Evolutionary conservation across 2,888 invertebrate species (phyloP).

Genomic region (Chromoteleia sp.): DNA sequence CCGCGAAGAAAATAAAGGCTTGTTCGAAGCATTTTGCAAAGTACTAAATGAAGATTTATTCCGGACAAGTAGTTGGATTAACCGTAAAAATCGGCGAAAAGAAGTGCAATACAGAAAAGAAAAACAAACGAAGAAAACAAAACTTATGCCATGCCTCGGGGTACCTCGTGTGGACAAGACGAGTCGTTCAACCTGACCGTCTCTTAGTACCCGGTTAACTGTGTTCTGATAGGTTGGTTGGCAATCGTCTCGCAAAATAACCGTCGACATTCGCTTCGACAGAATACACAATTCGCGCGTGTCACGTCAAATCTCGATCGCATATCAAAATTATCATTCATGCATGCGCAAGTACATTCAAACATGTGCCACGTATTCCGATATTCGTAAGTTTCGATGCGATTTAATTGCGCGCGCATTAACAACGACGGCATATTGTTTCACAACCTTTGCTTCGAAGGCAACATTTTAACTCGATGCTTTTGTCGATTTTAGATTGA

Average conservation of each 20-base stretch:
- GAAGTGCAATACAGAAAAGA: conserved; percentile 62
- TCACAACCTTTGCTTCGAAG: no score
- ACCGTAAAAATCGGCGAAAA: conserved; percentile 77
- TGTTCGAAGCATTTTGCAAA: conserved; percentile 6
- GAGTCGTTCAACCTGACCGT: conserved; percentile 75
- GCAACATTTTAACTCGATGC: no score
- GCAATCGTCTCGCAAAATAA: conserved; percentile 54
- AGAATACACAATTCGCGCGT: conserved; percentile 42
- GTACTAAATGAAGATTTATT: conserved; percentile 45
- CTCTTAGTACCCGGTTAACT: conserved; percentile 79
- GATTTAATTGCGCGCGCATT: no score
- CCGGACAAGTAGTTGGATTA: conserved; percentile 66
- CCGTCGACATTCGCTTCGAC: conserved; percentile 22
- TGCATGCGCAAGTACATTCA: no score
- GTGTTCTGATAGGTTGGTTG: conserved; percentile 74
- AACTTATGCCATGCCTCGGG: conserved; percentile 69
- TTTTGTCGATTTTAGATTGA: conserved; percentile 33
- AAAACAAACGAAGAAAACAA: conserved; percentile 70
- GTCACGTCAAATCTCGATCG: conserved; percentile 17
- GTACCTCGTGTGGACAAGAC: conserved; percentile 77
- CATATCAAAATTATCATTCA: conserved; percentile 8
- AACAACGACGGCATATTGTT: no score
- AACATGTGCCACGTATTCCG: conserved; percentile 35
- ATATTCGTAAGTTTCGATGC: conserved; percentile 42
- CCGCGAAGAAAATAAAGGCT: conserved; percentile 1